Evolutionary conservation across 2,113 vertebrate species (phyloP).

Genomic region (Datnioides undecimradiatus): DNA sequence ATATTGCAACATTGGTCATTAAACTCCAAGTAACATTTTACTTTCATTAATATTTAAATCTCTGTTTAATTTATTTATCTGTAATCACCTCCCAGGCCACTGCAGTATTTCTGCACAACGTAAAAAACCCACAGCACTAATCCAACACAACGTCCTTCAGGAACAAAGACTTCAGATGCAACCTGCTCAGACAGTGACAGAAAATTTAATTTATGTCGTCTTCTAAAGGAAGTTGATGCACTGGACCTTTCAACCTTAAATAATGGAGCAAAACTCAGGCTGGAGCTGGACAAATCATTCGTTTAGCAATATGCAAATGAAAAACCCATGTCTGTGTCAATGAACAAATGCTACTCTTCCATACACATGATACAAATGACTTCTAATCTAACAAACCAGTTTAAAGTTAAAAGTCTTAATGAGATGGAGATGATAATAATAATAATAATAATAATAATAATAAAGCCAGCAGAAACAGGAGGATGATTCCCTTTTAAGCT

Average conservation of each 20-base stretch:
- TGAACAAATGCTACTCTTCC: neutral
- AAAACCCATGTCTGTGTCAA: neutral
- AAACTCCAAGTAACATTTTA: constrained; percentile 5
- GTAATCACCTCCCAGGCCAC: constrained; percentile 11
- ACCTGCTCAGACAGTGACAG: constrained; percentile 1
- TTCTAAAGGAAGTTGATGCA: neutral
- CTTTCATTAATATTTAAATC: constrained; percentile 29
- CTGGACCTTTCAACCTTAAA: neutral
- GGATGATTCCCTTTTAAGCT: neutral
- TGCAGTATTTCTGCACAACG: neutral
- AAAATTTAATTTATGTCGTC: neutral
- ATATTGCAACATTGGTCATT: neutral
- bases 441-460: neutral
- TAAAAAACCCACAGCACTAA: neutral
- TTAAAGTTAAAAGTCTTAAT: neutral
- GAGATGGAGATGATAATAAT: neutral
- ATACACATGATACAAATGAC: neutral
- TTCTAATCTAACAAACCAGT: neutral
- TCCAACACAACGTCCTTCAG: neutral
- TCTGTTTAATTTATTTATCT: constrained; percentile 7
- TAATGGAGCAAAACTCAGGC: neutral
- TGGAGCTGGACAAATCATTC: neutral
- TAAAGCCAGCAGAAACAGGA: neutral
- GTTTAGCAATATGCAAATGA: neutral
- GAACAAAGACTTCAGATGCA: constrained; percentile 1